These are phyloP conservation scores for Melanotaenia trifasciata DNA, from an alignment of 2,797 vertebrate genomes.

Conservation along the genomic window DNA sequence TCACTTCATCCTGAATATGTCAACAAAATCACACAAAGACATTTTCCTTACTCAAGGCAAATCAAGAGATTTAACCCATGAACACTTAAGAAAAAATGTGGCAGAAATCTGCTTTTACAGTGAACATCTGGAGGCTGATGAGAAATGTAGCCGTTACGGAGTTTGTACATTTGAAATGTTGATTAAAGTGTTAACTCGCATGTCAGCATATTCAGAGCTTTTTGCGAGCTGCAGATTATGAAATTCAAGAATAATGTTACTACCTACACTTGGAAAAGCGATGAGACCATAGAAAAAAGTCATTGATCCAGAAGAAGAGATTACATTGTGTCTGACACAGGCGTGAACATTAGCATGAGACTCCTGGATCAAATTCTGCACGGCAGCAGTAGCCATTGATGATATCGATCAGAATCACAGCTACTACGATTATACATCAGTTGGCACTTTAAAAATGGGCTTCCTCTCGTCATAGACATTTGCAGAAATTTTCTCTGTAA, in stretches of 20 bases:
- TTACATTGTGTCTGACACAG: conserved; percentile 79
- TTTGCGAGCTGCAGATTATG: conserved; percentile 12
- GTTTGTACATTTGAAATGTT: conserved; percentile 17
- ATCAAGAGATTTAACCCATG: conserved; percentile 55
- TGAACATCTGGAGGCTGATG: conserved; percentile 1
- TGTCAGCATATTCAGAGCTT: conserved; percentile 34
- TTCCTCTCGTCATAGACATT: conserved; percentile 50
- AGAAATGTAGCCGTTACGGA: conserved; percentile 3
- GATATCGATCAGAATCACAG: conserved; percentile 78
- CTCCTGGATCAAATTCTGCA: conserved; percentile 81
- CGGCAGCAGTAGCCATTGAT: conserved; percentile 77
- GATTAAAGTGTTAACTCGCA: conserved; percentile 41
- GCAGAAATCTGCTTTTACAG: neutral
- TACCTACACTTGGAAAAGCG: conserved; percentile 42
- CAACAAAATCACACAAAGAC: conserved; percentile 68
- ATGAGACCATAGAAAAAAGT: conserved; percentile 65
- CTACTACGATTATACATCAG: conserved; percentile 62
- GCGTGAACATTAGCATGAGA: conserved; percentile 76
- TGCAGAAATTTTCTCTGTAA: conserved; percentile 38
- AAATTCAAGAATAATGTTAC: conserved; percentile 55
- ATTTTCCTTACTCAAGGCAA: conserved; percentile 66
- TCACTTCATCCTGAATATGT: conserved; percentile 73
- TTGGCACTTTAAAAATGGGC: conserved; percentile 52
- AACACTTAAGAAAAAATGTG: conserved; percentile 36
- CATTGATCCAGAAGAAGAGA: conserved; percentile 79